Conservation (phyloP, 92 coral and sea anemone genomes). For the Chrysogorgia sp. region DNA sequence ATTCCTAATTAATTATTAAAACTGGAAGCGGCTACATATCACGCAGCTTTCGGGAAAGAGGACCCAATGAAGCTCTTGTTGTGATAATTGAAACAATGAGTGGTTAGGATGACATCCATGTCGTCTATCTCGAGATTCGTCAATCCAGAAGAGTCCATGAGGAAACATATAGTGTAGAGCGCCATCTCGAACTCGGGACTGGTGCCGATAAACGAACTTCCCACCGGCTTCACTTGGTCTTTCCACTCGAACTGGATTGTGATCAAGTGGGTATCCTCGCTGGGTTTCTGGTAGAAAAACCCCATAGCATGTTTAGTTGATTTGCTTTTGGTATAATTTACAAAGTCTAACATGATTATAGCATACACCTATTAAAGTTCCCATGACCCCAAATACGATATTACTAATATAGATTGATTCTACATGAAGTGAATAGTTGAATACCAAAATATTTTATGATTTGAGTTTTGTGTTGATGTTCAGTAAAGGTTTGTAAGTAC, state of each 20-base stretch:
- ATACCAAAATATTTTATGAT: no score
- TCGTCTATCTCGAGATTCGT: conserved; percentile 87
- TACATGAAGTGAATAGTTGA: no score
- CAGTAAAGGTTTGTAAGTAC: no score
- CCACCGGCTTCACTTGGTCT: conserved; percentile 84
- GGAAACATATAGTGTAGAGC: conserved; percentile 86
- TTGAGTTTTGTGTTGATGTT: no score
- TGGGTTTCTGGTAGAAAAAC: conserved; percentile 70
- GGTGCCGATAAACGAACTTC: conserved; percentile 96
- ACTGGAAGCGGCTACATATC: background rate
- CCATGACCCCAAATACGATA: no score
- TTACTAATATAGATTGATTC: no score
- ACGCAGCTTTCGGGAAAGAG: conserved; percentile 77
- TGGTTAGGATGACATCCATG: conserved; percentile 79
- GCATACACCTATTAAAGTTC: no score
- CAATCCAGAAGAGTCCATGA: conserved; percentile 73
- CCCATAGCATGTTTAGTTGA: background rate
- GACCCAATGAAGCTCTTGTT: conserved; percentile 75
- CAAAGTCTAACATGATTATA: no score
- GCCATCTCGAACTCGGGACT: conserved; percentile 99
- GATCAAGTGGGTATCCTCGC: conserved; percentile 72
- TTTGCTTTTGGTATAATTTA: background rate
- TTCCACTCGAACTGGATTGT: conserved; percentile 96
- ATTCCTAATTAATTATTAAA: no score
- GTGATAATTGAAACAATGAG: conserved; percentile 60